Evolutionary conservation across 2,113 vertebrate genomes (phyloP).

Genomic region (Sylvia atricapilla): DNA sequence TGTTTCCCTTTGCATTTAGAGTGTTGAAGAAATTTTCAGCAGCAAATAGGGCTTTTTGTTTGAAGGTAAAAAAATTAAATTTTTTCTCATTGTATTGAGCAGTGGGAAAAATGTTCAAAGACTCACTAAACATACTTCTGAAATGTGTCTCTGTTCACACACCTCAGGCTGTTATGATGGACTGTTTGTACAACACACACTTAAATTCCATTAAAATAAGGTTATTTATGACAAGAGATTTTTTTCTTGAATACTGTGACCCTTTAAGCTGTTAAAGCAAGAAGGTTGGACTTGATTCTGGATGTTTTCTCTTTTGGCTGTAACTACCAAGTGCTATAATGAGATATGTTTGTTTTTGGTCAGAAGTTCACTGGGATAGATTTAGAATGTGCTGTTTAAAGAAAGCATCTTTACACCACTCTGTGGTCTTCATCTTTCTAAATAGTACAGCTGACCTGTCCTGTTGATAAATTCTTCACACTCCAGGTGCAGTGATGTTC

Average conservation of each 20-base stretch:
- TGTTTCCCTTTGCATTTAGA: background rate
- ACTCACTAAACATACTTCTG: background rate
- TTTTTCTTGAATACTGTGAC: background rate
- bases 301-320: background rate
- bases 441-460: background rate
- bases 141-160: background rate
- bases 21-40: background rate
- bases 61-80: background rate
- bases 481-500: background rate
- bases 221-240: background rate
- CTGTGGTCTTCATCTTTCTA: background rate
- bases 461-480: background rate
- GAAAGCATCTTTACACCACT: background rate
- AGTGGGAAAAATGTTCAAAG: background rate
- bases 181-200: background rate
- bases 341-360: background rate
- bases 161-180: background rate
- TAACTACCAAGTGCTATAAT: background rate
- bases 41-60: background rate
- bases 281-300: background rate
- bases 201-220: background rate
- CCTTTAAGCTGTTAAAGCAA: background rate
- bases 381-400: background rate
- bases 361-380: background rate
- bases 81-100: background rate